Base-by-base conservation (phyloP, 2,888 invertebrate genomes). In the Meiosimyza platycephala region DNA sequence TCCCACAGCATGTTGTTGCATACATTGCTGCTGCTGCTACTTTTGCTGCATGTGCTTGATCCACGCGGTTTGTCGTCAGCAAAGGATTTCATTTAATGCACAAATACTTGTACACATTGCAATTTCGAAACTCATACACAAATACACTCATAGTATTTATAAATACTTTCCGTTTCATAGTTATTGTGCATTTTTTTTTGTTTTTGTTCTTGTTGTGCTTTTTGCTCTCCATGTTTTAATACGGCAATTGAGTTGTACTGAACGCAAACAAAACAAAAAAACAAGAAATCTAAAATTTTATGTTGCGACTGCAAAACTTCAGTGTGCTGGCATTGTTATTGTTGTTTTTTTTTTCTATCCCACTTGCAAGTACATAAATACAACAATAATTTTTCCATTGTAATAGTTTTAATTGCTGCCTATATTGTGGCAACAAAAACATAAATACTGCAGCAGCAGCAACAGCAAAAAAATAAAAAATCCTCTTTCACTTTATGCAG, bases 1-100 rank as follows among this genome's bases (percentile, higher is more conserved):
- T 52, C 60, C 51, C 50, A 60, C 50, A 69, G 69, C 69, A 33
- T 62, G 51, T 52, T 40, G 40, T 40, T 69, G 51, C 52, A 15
- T 51, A 69, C 51, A 62, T 59, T 28, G 51, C 51, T 50, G 51
- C 33, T 52, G 54, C n/a, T 40, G 63, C 48, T n/a, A n/a, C n/a
- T 6, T 40, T 54, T 33, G 33, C 28, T 50, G 15, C 33, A 52
- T 64, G 64, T 64, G 22, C 40, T 66, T 40, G 22, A 28, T 52
- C 13, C 54, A 40, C 40, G 28, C 28, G n/a, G 18, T 40, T 16
- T 28, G 55, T 40, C 66, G 55, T 57, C 67, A 67, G 57, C 47
- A 67, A 57, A 55, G 15, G 55, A 67, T 51, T 64, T 64, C 50
- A 28, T 28, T 64, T 51, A 50, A 16, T 57, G 57, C 57, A 57